Percentiles rank a stretch among this genome's conserved stretches.
Conservation (phyloP, 1,140 invertebrate species). For the Anastatus disparis region DNA sequence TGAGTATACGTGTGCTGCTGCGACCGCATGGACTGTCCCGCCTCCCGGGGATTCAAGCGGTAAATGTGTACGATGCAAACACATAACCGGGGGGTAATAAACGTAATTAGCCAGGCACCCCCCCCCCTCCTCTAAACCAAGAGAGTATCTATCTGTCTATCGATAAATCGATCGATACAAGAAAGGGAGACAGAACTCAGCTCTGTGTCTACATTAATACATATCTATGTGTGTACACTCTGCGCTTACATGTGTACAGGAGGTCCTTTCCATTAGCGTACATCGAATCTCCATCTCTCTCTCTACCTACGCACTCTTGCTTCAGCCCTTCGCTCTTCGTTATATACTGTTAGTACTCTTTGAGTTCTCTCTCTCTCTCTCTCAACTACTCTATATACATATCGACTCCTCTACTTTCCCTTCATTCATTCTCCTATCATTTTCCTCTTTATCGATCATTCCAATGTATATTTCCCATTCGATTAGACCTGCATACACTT, state of each 20-base stretch:
- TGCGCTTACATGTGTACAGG: constrained; percentile 41
- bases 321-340: constrained; percentile 16
- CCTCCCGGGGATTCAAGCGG: constrained; percentile 25
- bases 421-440: constrained; percentile 8
- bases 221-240: no score
- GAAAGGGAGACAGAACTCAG: no score
- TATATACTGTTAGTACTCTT: no score
- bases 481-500: not conserved
- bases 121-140: constrained; percentile 56
- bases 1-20: not conserved
- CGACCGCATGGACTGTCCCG: not conserved
- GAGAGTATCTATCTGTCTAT: constrained; percentile 53
- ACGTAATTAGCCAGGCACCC: constrained; percentile 65
- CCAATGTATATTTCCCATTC: constrained; percentile 28
- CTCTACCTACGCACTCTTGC: no score
- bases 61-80: constrained; percentile 60
- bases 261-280: constrained; percentile 58
- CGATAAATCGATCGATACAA: constrained; percentile 59
- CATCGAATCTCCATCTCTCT: constrained; percentile 37
- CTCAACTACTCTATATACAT: not conserved
- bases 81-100: constrained; percentile 62
- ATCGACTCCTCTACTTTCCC: constrained; percentile 43
- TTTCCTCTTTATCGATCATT: constrained; percentile 37
- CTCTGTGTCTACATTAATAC: no score
- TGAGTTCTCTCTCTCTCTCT: not conserved